Evolutionary conservation across 2,888 invertebrate species (phyloP).

Genomic region (Laspeyria flexula): DNA sequence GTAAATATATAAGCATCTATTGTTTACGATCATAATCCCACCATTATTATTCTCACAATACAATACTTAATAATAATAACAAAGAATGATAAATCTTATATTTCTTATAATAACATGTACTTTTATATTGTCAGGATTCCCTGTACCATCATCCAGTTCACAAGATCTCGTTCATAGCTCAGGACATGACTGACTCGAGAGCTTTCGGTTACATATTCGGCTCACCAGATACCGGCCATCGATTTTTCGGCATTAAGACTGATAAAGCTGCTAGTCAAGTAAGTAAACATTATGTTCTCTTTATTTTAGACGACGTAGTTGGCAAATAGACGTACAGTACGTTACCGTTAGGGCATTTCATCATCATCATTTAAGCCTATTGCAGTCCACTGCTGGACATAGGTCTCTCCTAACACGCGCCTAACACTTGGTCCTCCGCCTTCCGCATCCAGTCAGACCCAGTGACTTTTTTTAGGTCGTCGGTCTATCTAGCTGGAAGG

Average conservation of each 20-base stretch:
- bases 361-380: too few species aligned
- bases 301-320: too few species aligned
- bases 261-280: slow-evolving; percentile 98
- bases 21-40: too few species aligned
- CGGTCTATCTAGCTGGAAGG: too few species aligned
- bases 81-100: not conserved
- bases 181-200: slow-evolving; percentile 98
- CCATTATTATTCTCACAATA: not conserved
- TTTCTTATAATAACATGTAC: not conserved
- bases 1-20: too few species aligned
- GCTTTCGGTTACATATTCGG: slow-evolving; percentile 99
- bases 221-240: slow-evolving; percentile 97
- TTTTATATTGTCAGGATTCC: slow-evolving; percentile 88
- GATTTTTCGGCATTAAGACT: slow-evolving; percentile 99
- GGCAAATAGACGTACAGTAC: too few species aligned
- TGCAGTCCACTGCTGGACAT: too few species aligned
- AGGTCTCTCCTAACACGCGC: too few species aligned
- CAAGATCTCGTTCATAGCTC: slow-evolving; percentile 99
- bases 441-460: too few species aligned
- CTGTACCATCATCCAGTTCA: slow-evolving; percentile 99
- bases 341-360: too few species aligned
- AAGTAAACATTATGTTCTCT: slow-evolving; percentile 54
- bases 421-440: too few species aligned
- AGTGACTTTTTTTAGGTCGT: too few species aligned
- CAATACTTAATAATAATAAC: not conserved